Evolutionary conservation across 2,113 vertebrate species (phyloP), one percentile per base, ranked within the genome.

Genomic region (Typhlomys cinereus): DNA sequence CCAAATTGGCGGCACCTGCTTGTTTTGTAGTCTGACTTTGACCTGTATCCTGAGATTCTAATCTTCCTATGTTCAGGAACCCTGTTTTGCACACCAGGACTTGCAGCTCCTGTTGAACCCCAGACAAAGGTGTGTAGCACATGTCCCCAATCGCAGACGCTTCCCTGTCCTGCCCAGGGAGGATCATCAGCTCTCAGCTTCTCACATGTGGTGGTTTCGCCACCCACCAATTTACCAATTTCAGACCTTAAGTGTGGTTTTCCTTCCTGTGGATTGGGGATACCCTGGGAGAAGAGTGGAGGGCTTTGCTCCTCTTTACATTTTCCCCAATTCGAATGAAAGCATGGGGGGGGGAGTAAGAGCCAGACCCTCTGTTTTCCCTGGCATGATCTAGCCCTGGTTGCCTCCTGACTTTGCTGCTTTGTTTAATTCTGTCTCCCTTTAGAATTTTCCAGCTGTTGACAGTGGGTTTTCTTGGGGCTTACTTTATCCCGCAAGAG

Each of bases 401-500:
- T 61, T 36, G 13, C 31, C 50, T 57, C 48, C 14, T 70, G 59
- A 39, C 44, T 14, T 71, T 7, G 14, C 20, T 7, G 15, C 54
- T 57, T 79, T 67, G 71, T 27, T 92, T 70, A 88, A 69, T 71
- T n/a, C 23, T 39, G 75, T 71, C 93, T 94, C 92, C 59, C 23
- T 78, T 90, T 83, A 64, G 44, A 93, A 88, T 69, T 84, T 90
- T 48, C 39, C 39, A 69, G 0, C 12, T 84, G 20, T 25, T 73
- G 73, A 86, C 78, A 84, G 76, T 92, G 62, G 69, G 84, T 89
- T 80, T 80, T 89, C 85, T 83, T 75, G 52, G 73, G 31, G 76
- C 44, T 92, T 93, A 10, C 90, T 81, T 94, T 85, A 94, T 89
- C 70, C 62, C 4, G 91, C 90, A 94, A 4, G 89, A 64, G 88